phyloP scores from a whole-genome alignment of 2,113 vertebrate genomes.

The Pardalotus punctatus region DNA sequence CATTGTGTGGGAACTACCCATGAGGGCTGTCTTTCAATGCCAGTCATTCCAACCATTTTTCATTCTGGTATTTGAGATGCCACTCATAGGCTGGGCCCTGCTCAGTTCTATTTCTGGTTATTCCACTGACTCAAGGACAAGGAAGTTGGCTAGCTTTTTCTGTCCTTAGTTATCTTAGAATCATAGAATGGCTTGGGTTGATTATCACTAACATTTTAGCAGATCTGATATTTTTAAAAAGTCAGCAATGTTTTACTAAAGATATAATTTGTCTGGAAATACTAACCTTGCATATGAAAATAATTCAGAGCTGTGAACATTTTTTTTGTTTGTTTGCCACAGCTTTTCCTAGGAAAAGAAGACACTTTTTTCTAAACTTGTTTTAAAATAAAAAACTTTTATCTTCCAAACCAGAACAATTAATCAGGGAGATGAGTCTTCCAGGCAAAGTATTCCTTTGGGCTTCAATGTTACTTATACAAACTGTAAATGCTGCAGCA shows the following conservation, averaged over 20 bases:
- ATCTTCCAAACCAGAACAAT: background rate
- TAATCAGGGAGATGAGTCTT: background rate
- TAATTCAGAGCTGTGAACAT: accelerated
- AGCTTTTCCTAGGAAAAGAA: background rate
- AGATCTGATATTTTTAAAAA: background rate
- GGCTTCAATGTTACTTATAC: background rate
- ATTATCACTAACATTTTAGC: background rate
- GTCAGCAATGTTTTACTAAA: background rate
- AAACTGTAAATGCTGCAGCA: background rate
- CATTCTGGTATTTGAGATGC: background rate
- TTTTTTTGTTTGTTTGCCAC: background rate
- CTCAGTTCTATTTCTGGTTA: slow-evolving; percentile 5
- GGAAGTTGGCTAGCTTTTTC: background rate
- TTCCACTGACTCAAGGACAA: background rate
- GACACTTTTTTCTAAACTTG: background rate
- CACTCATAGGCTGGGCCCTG: background rate
- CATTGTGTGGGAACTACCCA: slow-evolving; percentile 6
- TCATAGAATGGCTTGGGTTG: background rate
- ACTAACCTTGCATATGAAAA: background rate
- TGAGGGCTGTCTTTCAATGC: background rate
- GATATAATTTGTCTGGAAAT: background rate
- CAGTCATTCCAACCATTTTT: background rate
- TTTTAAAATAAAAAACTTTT: background rate
- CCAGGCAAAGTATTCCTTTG: background rate
- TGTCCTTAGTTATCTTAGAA: background rate